phyloP scores from a whole-genome alignment of 2,113 vertebrate species.

The Struthidea cinerea region DNA sequence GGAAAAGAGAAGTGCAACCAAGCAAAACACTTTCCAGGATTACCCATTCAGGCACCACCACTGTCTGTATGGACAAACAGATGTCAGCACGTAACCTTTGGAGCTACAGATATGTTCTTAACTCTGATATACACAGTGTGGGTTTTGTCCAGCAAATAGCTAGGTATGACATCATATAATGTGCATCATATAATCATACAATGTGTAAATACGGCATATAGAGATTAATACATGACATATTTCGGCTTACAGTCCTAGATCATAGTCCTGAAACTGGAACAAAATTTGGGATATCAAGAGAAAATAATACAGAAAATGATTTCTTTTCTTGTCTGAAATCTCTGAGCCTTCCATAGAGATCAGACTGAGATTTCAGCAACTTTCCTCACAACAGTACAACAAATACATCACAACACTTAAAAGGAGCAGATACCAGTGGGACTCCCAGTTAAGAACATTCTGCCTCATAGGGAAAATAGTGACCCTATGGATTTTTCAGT shows the following conservation, averaged over 20 bases:
- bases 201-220: conserved; percentile 21
- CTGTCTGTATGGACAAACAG: background rate
- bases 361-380: background rate
- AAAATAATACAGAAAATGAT: background rate
- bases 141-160: conserved; percentile 27
- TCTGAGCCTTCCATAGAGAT: background rate
- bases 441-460: background rate
- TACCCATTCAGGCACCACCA: background rate
- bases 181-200: background rate
- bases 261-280: conserved; percentile 34
- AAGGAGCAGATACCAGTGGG: background rate
- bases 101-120: background rate
- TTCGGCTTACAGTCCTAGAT: conserved; percentile 31
- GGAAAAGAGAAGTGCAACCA: background rate
- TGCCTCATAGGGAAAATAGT: background rate
- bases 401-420: background rate
- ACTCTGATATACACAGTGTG: background rate
- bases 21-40: background rate
- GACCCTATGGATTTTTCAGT: background rate
- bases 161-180: background rate
- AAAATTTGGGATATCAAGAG: background rate
- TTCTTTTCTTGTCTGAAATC: background rate
- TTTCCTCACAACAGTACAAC: background rate
- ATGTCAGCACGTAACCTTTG: background rate
- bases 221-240: conserved; percentile 8